Conservation (phyloP, 2,797 vertebrate species). For the Gymnothorax javanicus region DNA sequence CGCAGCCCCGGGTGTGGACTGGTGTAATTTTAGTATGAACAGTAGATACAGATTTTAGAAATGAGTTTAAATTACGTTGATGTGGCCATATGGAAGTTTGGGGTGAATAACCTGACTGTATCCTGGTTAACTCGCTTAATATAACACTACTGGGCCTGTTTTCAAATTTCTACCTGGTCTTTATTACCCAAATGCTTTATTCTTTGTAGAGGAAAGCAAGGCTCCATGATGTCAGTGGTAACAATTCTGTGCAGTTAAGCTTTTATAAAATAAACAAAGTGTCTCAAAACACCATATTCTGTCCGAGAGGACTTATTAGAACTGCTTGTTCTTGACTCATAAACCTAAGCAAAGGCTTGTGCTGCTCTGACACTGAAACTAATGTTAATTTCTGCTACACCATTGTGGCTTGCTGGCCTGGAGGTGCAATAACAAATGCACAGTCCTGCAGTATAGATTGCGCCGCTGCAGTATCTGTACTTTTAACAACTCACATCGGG, state of each 20-base stretch:
- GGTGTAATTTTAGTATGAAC: not conserved
- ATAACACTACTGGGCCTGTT: not conserved
- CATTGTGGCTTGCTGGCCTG: not conserved
- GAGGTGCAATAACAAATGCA: not conserved
- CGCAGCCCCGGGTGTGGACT: not conserved
- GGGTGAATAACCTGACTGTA: not conserved
- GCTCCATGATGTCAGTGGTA: not conserved
- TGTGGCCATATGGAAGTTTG: not conserved
- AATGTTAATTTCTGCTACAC: not conserved
- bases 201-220: not conserved
- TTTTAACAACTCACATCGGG: not conserved
- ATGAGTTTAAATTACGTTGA: not conserved
- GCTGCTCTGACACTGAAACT: not conserved
- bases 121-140: not conserved
- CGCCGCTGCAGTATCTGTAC: not conserved
- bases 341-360: not conserved
- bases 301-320: not conserved
- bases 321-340: not conserved
- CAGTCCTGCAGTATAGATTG: not conserved
- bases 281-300: not conserved
- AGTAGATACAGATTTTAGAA: not conserved
- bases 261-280: not conserved
- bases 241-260: not conserved
- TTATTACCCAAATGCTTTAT: not conserved
- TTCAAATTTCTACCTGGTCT: not conserved